Base-by-base conservation (phyloP, 2,797 vertebrate species). In the Silurus aristotelis region DNA sequence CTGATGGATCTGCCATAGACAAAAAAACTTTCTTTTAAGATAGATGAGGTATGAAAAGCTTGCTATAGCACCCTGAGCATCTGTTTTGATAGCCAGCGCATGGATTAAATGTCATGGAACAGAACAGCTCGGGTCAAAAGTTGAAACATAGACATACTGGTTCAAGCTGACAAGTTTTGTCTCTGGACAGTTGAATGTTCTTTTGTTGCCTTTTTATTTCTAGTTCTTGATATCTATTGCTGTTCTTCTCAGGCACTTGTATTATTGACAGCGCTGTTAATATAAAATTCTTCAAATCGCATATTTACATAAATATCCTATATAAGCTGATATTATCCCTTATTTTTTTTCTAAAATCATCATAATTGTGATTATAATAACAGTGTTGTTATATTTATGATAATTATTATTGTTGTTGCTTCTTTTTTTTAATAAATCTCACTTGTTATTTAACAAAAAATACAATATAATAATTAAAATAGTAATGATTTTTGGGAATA, bases 51-150 rank as follows among this genome's bases (percentile, higher is more conserved):
- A 52, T 73, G 82, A 78, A 38, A 55, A 46, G 12, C 72, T 48
- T 71, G 78, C 77, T 82, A 55, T 31, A 48, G 22, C 48, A 71
- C 88, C 80, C n/a, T 63, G 52, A 83, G 79, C 83, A 82, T 87
- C 67, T 84, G 52, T 83, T 89, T 87, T 38, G 82, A 87, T 84
- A 87, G 52, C 73, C 83, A 67, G 77, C 73, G 75, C 83, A 63
- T 87, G 87, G 79, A 85, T 82, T 73, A 82, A 76, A 19, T 80
- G 75, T 75, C 63, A 84, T 84, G 85, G 86, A 87, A 84, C 86
- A 86, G 89, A 89, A 84, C 84, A 81, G 84, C 84, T 89, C 31
- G 84, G 83, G 83, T 71, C 79, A 76, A 70, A 63, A 27, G 63
- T 19, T 83, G 38, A 48, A 70, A 85, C 38, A 66, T 46, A 80